phyloP scores from a whole-genome alignment of 2,113 vertebrate genomes.

The Chelonoidis abingdonii region DNA sequence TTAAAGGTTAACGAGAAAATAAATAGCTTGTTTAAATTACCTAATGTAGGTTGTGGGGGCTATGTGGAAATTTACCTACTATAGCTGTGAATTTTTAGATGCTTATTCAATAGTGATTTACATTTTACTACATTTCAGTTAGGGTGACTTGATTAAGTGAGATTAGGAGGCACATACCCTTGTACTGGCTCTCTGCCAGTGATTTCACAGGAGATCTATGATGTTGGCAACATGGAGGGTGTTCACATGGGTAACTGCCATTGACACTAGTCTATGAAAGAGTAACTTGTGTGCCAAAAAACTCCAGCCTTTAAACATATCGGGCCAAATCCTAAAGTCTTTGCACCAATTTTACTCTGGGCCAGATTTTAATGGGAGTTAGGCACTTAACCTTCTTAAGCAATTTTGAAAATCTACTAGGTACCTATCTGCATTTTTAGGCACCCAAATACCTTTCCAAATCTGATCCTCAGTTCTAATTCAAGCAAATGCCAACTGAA shows the following conservation, averaged over 20 bases:
- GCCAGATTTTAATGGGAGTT: background rate
- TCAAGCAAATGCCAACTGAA: background rate
- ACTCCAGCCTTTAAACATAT: background rate
- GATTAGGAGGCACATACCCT: background rate
- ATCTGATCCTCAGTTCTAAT: background rate
- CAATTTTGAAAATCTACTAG: background rate
- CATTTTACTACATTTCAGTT: background rate
- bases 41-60: background rate
- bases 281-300: background rate
- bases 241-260: background rate
- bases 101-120: background rate
- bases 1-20: background rate
- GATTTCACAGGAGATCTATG: background rate
- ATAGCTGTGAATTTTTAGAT: background rate
- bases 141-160: background rate
- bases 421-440: background rate
- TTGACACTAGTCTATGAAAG: slow-evolving; percentile 18
- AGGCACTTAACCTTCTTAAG: slow-evolving; percentile 4
- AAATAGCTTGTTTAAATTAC: background rate
- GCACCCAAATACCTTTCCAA: background rate
- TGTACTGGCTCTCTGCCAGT: background rate
- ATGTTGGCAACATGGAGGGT: background rate
- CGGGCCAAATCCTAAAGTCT: background rate
- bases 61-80: background rate
- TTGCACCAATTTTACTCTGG: background rate